Evolutionary conservation across 2,888 invertebrate genomes (phyloP).

Genomic region (Drepanosiphum platanoidis): DNA sequence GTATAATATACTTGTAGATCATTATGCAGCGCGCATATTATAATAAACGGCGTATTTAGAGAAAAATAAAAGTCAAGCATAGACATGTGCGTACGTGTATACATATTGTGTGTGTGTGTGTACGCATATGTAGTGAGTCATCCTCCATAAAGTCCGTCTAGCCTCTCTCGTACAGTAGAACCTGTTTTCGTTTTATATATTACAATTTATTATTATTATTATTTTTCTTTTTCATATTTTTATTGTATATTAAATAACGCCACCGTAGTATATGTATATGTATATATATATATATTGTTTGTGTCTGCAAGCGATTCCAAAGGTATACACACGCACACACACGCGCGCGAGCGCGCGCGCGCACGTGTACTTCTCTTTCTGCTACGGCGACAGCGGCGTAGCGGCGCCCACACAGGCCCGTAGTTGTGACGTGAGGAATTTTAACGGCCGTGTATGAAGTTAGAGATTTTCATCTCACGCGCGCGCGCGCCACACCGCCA

Average conservation of each 20-base stretch:
- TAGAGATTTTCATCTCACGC: constrained; percentile 16
- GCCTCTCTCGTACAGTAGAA: constrained; percentile 49
- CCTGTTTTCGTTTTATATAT: constrained; percentile 51
- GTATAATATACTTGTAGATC: not conserved
- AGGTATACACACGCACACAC: not conserved
- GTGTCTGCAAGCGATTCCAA: constrained; percentile 44
- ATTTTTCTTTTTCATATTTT: constrained; percentile 22
- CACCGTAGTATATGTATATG: constrained; percentile 6
- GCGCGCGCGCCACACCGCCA: not conserved
- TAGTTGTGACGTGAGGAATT: constrained; percentile 55
- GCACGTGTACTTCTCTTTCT: constrained; percentile 5
- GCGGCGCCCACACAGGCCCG: constrained; percentile 44
- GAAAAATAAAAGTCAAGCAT: constrained; percentile 1
- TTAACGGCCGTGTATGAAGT: constrained; percentile 60
- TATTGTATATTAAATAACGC: constrained; percentile 44
- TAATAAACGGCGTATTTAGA: constrained; percentile 25
- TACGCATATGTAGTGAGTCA: constrained; percentile 34
- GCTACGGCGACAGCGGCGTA: not conserved
- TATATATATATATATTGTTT: constrained; percentile 31
- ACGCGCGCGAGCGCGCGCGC: not conserved
- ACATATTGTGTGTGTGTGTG: not conserved
- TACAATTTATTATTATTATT: constrained; percentile 50
- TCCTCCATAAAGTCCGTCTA: constrained; percentile 54
- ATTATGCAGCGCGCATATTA: not conserved
- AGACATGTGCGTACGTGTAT: not conserved